Base-by-base conservation (phyloP, 2,113 vertebrate genomes). In the Chascanopsetta lugubris region DNA sequence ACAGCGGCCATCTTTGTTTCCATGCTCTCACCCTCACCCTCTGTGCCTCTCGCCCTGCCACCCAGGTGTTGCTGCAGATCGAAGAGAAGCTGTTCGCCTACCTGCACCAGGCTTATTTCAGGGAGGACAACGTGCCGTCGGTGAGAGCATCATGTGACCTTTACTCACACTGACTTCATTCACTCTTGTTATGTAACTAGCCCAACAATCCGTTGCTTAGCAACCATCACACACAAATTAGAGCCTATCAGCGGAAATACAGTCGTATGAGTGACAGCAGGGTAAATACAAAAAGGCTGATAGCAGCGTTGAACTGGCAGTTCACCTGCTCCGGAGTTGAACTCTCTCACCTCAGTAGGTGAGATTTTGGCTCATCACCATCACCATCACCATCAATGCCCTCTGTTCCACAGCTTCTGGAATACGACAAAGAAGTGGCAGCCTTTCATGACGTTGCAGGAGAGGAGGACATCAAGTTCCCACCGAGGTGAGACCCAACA, bases 391-490 rank as follows among this genome's bases (percentile, higher is more conserved):
- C 27, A 34, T 0, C 29, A 18, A 11, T 38, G 34, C 1, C 10
- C 26, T 69, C 40, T 55, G 0, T 40, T 9, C 47, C 51, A 15
- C 78, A 94, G 94, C 89, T 94, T 40, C 75, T 92, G 38, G 87
- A 92, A 56, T 94, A 92, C 20, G 93, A 94, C 83, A 91, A 90
- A 76, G 94, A 94, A 80, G 79, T 82, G 0, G 15, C 64, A 5
- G 88, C 73, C 2, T 94, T 94, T 78, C 69, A 89, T 6, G 90
- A 92, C 32, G 79, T 90, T 26, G 65, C 93, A 1, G 68, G 65
- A 9, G 94, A 94, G 82, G 87, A 93, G 64, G 88, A 91, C 27
- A 93, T 94, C 61, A 75, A 0, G n/a, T 94, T 94, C 78, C 94
- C 92, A 38, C 94, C 94, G 18, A 94, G 93, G 93, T 94, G 73